A percentile compares a stretch with the other conserved stretches of the same genome.
These are phyloP conservation scores for Morus bassanus DNA, from an alignment of 2,797 vertebrate genomes.

Conservation along the genomic window DNA sequence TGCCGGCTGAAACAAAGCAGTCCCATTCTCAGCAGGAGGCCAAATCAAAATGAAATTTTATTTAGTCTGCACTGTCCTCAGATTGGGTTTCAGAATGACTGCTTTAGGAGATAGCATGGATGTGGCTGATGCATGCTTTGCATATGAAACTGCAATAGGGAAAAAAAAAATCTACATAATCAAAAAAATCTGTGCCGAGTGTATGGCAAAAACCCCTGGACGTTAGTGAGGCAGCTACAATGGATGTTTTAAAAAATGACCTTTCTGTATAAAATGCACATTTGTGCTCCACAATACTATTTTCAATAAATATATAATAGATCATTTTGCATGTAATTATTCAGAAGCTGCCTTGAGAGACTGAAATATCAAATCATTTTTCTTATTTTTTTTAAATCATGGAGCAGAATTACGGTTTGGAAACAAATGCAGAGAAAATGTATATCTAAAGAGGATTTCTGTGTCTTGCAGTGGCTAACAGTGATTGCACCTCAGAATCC, in stretches of 20 bases:
- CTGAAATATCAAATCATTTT: slow-evolving; percentile 19
- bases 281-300: slow-evolving; percentile 2
- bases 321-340: slow-evolving; percentile 43
- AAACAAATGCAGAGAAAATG: slow-evolving; percentile 49
- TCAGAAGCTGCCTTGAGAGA: background rate
- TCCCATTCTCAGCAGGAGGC: slow-evolving; percentile 88
- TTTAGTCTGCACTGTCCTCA: slow-evolving; percentile 87
- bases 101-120: slow-evolving; percentile 83
- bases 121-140: slow-evolving; percentile 84
- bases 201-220: slow-evolving; percentile 73
- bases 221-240: slow-evolving; percentile 48
- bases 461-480: slow-evolving; percentile 10
- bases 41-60: slow-evolving; percentile 92
- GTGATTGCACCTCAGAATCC: slow-evolving; percentile 38
- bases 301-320: slow-evolving; percentile 40
- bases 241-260: slow-evolving; percentile 55
- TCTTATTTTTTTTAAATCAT: background rate
- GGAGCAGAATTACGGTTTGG: slow-evolving; percentile 25
- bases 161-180: slow-evolving; percentile 79
- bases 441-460: background rate
- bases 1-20: slow-evolving; percentile 85
- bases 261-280: slow-evolving; percentile 37
- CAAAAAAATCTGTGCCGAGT: slow-evolving; percentile 80
- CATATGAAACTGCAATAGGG: slow-evolving; percentile 83
- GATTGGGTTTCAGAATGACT: slow-evolving; percentile 90